These are phyloP conservation scores for Hypolimnas misippus DNA, from an alignment of 2,888 invertebrate species.

Conservation along the genomic window DNA sequence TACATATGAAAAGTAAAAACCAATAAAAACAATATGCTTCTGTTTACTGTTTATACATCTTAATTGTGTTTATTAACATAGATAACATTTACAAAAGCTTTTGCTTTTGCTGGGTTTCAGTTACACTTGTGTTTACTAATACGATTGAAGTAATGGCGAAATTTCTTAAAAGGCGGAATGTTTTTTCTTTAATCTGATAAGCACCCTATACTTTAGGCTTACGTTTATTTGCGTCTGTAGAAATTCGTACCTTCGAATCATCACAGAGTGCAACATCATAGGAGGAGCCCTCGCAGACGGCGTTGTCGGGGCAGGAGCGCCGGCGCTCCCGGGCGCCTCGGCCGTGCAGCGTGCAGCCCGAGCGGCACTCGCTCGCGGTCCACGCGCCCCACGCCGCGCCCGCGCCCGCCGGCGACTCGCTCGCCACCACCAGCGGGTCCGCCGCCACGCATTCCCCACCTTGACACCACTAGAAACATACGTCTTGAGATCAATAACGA, in stretches of 20 bases:
- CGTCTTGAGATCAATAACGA: neutral
- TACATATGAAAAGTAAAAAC: no score
- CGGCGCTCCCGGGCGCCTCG: constrained; percentile 84
- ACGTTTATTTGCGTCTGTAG: neutral
- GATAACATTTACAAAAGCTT: no score
- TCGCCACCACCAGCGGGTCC: constrained; percentile 52
- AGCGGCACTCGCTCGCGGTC: constrained; percentile 84
- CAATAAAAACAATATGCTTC: no score
- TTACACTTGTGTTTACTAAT: no score
- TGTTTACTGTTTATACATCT: no score
- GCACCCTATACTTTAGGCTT: neutral
- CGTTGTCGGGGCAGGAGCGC: constrained; percentile 83
- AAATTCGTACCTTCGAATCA: constrained; percentile 81
- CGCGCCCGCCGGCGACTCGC: constrained; percentile 54
- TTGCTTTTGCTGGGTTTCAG: no score
- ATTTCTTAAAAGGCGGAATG: no score
- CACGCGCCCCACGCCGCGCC: constrained; percentile 77
- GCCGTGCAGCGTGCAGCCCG: constrained; percentile 87
- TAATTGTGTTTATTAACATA: no score
- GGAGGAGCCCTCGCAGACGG: constrained; percentile 85
- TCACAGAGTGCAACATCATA: constrained; percentile 87
- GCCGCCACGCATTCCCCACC: constrained; percentile 85
- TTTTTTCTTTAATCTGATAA: no score
- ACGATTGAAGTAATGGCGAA: no score
- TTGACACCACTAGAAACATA: constrained; percentile 84